These are phyloP conservation scores for Parus major DNA, from an alignment of 2,113 vertebrate genomes.

Conservation along the genomic window DNA sequence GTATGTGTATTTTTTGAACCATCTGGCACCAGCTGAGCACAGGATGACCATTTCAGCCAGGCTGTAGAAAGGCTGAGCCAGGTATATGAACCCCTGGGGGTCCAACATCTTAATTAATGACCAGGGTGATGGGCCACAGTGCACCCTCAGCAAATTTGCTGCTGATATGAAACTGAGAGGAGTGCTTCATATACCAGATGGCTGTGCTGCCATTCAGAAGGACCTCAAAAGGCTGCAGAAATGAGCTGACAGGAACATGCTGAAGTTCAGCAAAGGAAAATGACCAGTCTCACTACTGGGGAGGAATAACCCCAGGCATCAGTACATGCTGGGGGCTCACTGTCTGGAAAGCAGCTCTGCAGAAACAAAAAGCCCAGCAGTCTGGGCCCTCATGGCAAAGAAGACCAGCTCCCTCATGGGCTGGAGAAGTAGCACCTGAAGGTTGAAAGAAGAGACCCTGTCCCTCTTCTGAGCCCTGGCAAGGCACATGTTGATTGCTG, in stretches of 20 bases:
- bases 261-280: not conserved
- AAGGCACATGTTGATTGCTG: not conserved
- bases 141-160: not conserved
- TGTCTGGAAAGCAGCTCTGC: not conserved
- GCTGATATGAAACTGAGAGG: not conserved
- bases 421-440: not conserved
- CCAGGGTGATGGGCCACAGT: not conserved
- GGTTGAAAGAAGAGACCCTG: not conserved
- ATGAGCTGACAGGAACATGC: not conserved
- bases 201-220: not conserved
- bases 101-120: not conserved
- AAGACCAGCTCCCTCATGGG: not conserved
- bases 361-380: rapidly evolving
- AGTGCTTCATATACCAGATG: not conserved
- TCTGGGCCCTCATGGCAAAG: not conserved
- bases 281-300: not conserved
- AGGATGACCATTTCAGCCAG: not conserved
- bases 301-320: not conserved
- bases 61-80: not conserved
- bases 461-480: not conserved
- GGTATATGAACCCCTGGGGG: not conserved
- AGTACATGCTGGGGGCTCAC: not conserved
- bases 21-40: not conserved
- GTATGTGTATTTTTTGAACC: not conserved
- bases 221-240: not conserved